Base-by-base conservation (phyloP, 1,140 invertebrate species). In the Eriosoma lanigerum region DNA sequence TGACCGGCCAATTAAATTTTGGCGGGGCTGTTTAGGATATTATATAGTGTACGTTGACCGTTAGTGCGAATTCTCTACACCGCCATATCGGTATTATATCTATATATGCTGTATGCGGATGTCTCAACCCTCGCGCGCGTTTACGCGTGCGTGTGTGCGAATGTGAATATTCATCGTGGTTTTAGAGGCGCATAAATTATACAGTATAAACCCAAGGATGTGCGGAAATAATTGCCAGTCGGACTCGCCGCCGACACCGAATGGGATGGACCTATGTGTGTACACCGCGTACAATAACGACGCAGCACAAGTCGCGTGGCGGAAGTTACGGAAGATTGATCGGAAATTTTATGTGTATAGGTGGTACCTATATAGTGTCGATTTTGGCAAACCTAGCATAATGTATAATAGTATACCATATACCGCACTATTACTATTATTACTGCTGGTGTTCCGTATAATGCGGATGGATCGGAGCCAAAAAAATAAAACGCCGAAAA, bases 111-210 rank as follows among this genome's bases (percentile, higher is more conserved):
- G 21, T 52, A 12, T 26, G 48, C 38, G 38, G 56, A 62, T 29
- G 75, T 62, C 75, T 78, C 56, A 58, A 58, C 73, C 73, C 56
- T 76, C 19, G 32, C 52, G 46, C 46, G 46, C 46, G 46, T 48
- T n/a, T n/a, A n/a, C n/a, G n/a, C n/a, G n/a, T n/a, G n/a, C n/a
- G n/a, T 46, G 64, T 68, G n/a, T 21, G 4, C 46, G 21, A 10
- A n/a, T 44, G 73, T 76, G 54, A 76, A 76, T 58, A 46, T 76
- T 76, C 73, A 76, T 76, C 58, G 73, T 76, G n/a, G n/a, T 29
- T 44, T 38, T 21, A 10, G 21, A 12, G 21, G 75, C 56, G 75
- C 56, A 78, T 78, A 78, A 78, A 78, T 78, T 78, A n/a, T n/a
- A n/a, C n/a, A n/a, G n/a, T n/a, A n/a, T n/a, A 62, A 78, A 56